Evolutionary conservation across 2,888 invertebrate genomes (phyloP), one percentile per base, ranked within the genome.

Genomic region (Embidobia sp.): DNA sequence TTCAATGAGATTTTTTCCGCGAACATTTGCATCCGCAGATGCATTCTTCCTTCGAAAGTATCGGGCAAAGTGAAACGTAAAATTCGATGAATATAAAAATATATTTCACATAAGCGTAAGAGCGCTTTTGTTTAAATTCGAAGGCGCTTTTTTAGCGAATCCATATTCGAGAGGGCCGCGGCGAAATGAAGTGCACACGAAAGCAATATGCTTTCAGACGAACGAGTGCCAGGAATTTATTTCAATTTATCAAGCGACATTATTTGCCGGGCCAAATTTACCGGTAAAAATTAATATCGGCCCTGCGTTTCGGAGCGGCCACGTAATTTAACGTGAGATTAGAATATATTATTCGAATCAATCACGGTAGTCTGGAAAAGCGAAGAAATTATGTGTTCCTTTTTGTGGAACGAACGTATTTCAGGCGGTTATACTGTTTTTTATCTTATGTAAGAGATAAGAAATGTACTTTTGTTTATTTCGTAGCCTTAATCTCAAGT

Each of bases 51-150:
- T 61, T 44, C 5, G 10, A 31, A 29, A 61, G 31, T 46, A 61
- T 29, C 42, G 6, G 11, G 31, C 55, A 48, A 72, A 55, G 55
- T 57, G 42, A 72, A 64, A 55, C 53, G 26, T 42, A 27, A 72
- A 55, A 72, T 72, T 63, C 55, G 22, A 49, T 72, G 72, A 49
- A 57, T 55, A 72, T 53, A 64, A 72, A 72, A 64, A 61, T 55
- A 46, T 64, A 72, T 72, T 72, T 42, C 63, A n/a, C n/a, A 64
- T 63, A 72, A 72, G 63, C 55, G 63, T 63, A 72, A 72, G 53
- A 72, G 70, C 70, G 72, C 63, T 66, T 66, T 73, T 73, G 73
- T 73, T 73, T 73, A 49, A 73, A 64, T 73, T 73, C 37, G 35
- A 35, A 33, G 29, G 42, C 19, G 29, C 57, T 57, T 55, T 76